Base-by-base conservation (phyloP, 2,113 vertebrate species). In the Lampris incognitus region DNA sequence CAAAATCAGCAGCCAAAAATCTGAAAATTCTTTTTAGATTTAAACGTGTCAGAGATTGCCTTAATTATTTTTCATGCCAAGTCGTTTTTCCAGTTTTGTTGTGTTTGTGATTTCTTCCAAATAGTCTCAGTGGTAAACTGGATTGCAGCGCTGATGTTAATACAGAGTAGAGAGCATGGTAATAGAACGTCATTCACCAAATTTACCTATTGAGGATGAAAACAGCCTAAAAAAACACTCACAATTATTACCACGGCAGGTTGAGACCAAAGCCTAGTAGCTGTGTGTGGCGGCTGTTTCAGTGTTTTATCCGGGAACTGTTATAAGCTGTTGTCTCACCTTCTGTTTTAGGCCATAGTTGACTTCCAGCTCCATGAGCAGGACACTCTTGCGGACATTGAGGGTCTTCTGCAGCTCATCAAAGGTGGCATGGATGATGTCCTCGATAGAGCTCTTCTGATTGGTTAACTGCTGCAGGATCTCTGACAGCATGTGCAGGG, bases 341-440 rank as follows among this genome's bases (percentile, higher is more conserved):
- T 99, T 99, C 92, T 99, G 97, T 93, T 99, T 99, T 87, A 98
- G 95, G 69, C 97, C 96, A 13, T 98, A 98, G 94, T 97, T 99
- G 89, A 99, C 97, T 89, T 99, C 98, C 87, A 99, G 93, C 84
- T 99, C 98, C 98, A 99, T 99, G 0, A 99, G 96, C 79, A 99
- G 91, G 68, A 99, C 96, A 0, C 97, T 99, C 91, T 99, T 99
- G 66, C 98, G 95, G 65, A 99, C 97, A 10, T 98, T 98, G 76
- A 99, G 88, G 1, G 97, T 98, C 91, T 98, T 98, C 93, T 99
- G 97, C 67, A 99, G 90, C 87, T 99, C 97, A 59, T 97, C 97
- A 55, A 99, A 99, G 44, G 96, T 97, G 2, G 92, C 88, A 66
- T 98, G 97, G 90, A 99, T 97, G 87, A 96, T 96, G 6, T 96